Conservation (phyloP, 2,797 vertebrate species). For the Oceanodroma leucorhoa region DNA sequence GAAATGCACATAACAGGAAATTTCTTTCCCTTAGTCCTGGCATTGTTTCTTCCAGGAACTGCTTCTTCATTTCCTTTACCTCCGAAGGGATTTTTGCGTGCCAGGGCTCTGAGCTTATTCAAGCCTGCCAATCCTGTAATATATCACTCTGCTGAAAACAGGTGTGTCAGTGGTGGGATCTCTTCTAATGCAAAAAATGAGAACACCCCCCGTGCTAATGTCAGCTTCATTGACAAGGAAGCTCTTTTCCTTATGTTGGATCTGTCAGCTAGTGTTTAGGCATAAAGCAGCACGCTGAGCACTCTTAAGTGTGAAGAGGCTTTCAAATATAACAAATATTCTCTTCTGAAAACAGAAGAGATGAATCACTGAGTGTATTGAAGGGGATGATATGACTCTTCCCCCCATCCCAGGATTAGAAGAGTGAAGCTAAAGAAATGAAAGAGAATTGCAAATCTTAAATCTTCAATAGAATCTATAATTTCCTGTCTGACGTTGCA, state of each 20-base stretch:
- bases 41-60: not conserved
- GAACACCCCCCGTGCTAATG: not conserved
- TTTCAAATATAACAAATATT: not conserved
- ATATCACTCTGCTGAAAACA: not conserved
- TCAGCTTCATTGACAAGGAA: not conserved
- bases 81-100: not conserved
- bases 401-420: not conserved
- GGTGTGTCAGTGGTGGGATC: not conserved
- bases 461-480: not conserved
- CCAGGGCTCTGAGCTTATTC: not conserved
- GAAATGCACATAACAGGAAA: not conserved
- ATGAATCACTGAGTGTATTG: not conserved
- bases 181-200: not conserved
- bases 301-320: not conserved
- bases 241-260: not conserved
- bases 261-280: not conserved
- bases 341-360: not conserved
- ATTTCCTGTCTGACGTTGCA: not conserved
- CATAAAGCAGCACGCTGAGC: not conserved
- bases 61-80: not conserved
- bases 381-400: not conserved
- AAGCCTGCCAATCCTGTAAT: not conserved
- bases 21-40: not conserved
- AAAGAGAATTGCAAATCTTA: not conserved
- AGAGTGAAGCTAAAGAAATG: not conserved